Percentiles rank a stretch among this genome's conserved stretches.
Conservation (phyloP, 2,797 vertebrate genomes). For the Takifugu rubripes region DNA sequence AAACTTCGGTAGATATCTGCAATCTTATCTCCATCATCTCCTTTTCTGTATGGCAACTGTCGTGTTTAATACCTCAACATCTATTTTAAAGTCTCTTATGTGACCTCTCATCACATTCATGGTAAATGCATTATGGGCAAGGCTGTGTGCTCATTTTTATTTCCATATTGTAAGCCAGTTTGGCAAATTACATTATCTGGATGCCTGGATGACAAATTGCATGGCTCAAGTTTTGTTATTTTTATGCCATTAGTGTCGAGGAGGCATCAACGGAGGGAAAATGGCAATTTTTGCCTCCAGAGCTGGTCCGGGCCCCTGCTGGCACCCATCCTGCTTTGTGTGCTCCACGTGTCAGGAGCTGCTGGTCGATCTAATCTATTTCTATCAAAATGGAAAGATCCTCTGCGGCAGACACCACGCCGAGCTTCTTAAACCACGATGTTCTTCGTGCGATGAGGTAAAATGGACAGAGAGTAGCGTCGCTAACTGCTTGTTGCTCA, state of each 20-base stretch:
- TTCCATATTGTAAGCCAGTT: background rate
- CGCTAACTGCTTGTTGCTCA: background rate
- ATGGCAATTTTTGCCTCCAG: slow-evolving; percentile 93
- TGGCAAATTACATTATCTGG: slow-evolving; percentile 3
- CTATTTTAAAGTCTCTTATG: slow-evolving; percentile 14
- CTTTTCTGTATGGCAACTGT: slow-evolving; percentile 26
- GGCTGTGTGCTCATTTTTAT: background rate
- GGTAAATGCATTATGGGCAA: background rate
- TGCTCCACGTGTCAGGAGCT: slow-evolving; percentile 90
- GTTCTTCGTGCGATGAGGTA: slow-evolving; percentile 87
- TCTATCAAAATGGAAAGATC: slow-evolving; percentile 92
- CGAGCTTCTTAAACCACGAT: slow-evolving; percentile 94
- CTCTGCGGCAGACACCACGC: slow-evolving; percentile 94
- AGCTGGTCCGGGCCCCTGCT: slow-evolving; percentile 87
- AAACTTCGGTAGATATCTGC: slow-evolving; percentile 12
- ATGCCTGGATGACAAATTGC: slow-evolving; percentile 15
- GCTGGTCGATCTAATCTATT: slow-evolving; percentile 97
- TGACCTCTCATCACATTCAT: background rate
- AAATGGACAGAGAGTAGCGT: background rate
- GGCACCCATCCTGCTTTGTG: slow-evolving; percentile 93
- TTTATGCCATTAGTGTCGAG: slow-evolving; percentile 62
- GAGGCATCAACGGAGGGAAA: slow-evolving; percentile 87
- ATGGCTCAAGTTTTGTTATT: slow-evolving; percentile 21
- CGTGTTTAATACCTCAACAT: slow-evolving; percentile 9
- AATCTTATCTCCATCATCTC: slow-evolving; percentile 26